Conservation (phyloP, 2,888 invertebrate genomes). For the Steinernema scapterisci region DNA sequence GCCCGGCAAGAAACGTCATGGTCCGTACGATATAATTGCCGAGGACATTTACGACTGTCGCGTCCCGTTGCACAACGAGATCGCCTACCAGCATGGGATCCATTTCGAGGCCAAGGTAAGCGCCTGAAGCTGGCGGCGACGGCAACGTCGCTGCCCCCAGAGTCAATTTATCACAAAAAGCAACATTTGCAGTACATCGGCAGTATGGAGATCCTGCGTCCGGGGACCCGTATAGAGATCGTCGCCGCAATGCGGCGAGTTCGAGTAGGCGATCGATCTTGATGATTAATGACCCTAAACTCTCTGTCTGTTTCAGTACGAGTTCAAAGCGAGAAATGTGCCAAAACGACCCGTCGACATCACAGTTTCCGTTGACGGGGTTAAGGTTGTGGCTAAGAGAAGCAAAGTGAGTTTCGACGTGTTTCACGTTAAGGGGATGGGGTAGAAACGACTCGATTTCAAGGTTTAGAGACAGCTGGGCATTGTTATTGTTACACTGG, state of each 20-base stretch:
- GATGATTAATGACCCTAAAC: slow-evolving; percentile 21
- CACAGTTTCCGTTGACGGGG: slow-evolving; percentile 91
- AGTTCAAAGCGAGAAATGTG: slow-evolving; percentile 95
- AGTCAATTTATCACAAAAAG: background rate
- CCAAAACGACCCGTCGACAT: slow-evolving; percentile 96
- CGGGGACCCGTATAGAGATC: slow-evolving; percentile 94
- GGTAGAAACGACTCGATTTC: no score
- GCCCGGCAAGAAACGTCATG: slow-evolving; percentile 58
- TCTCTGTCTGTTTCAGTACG: slow-evolving; percentile 78
- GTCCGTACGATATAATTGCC: slow-evolving; percentile 85
- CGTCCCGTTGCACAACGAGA: slow-evolving; percentile 94
- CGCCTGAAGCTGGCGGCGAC: no score
- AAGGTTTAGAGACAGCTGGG: background rate
- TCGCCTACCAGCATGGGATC: slow-evolving; percentile 95
- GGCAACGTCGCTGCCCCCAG: background rate
- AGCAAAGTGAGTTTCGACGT: slow-evolving; percentile 76
- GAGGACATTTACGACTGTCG: slow-evolving; percentile 93
- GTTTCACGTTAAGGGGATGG: no score
- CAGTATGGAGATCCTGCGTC: slow-evolving; percentile 93
- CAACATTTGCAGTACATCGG: slow-evolving; percentile 87
- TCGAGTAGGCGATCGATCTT: slow-evolving; percentile 77
- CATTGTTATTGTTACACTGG: background rate
- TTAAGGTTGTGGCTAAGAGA: slow-evolving; percentile 80
- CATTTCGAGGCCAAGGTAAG: slow-evolving; percentile 92
- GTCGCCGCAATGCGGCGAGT: slow-evolving; percentile 98